phyloP scores from a whole-genome alignment of 2,888 invertebrate genomes.

The Ecdyonurus torrentis region DNA sequence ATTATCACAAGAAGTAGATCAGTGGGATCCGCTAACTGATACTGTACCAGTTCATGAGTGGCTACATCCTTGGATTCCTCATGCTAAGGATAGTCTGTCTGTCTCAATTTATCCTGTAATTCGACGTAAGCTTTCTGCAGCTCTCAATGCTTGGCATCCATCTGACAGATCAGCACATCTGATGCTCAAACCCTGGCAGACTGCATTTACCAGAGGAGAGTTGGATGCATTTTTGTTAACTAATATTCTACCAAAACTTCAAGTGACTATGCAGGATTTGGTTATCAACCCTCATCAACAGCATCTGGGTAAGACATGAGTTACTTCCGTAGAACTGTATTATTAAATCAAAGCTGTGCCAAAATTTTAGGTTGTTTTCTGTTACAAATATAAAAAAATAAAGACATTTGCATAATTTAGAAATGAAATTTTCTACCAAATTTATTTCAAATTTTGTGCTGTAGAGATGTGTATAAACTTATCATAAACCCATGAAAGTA shows the following conservation, averaged over 20 bases:
- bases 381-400: too few species aligned
- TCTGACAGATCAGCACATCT: slow-evolving; percentile 83
- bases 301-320: slow-evolving; percentile 34
- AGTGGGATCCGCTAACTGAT: slow-evolving; percentile 93
- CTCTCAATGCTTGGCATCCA: slow-evolving; percentile 89
- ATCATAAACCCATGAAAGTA: too few species aligned
- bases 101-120: slow-evolving; percentile 71
- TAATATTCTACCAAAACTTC: slow-evolving; percentile 80
- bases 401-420: too few species aligned
- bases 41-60: slow-evolving; percentile 91
- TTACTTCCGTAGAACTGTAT: not conserved
- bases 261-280: slow-evolving; percentile 41
- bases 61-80: slow-evolving; percentile 93
- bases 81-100: slow-evolving; percentile 27
- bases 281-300: slow-evolving; percentile 58
- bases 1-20: slow-evolving; percentile 48
- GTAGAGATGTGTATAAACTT: too few species aligned
- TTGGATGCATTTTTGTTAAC: slow-evolving; percentile 68
- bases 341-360: too few species aligned
- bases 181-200: slow-evolving; percentile 81
- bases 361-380: too few species aligned
- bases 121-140: slow-evolving; percentile 74
- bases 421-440: too few species aligned
- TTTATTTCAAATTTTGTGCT: too few species aligned
- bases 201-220: slow-evolving; percentile 54